Evolutionary conservation across 2,113 vertebrate genomes (phyloP).

Genomic region (Mesembrinibis cayennensis): DNA sequence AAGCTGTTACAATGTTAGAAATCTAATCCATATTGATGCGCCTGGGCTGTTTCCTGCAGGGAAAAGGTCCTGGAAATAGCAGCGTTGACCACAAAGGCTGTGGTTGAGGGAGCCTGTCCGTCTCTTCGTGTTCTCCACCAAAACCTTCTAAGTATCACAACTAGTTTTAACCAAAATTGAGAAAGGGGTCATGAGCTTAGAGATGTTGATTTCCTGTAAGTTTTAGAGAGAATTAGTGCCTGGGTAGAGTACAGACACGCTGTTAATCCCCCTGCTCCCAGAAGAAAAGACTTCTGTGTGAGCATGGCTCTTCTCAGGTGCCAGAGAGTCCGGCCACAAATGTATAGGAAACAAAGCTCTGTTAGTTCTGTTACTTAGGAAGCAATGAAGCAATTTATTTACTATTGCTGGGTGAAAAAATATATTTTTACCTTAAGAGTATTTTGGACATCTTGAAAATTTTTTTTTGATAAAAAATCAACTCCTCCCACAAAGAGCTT

Average conservation of each 20-base stretch:
- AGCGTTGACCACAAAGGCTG: accelerated
- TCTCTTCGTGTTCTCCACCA: not conserved
- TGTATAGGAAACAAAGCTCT: not conserved
- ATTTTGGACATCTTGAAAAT: not conserved
- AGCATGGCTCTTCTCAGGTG: not conserved
- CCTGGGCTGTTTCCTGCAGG: not conserved
- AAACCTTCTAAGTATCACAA: not conserved
- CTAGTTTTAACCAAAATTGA: not conserved
- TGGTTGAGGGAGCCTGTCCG: accelerated
- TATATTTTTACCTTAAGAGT: not conserved
- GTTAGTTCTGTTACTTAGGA: not conserved
- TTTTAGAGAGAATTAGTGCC: not conserved
- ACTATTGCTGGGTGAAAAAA: not conserved
- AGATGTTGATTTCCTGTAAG: not conserved
- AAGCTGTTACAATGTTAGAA: not conserved
- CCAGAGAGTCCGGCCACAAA: not conserved
- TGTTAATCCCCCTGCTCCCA: not conserved
- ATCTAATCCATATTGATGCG: not conserved
- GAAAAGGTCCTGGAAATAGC: not conserved
- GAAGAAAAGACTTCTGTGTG: not conserved
- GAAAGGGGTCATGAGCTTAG: not conserved
- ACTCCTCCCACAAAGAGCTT: not conserved
- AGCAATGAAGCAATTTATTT: not conserved
- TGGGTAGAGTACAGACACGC: not conserved
- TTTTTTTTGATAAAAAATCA: not conserved